Base-by-base conservation (phyloP, 2,797 vertebrate genomes). In the Oreochromis grahami region DNA sequence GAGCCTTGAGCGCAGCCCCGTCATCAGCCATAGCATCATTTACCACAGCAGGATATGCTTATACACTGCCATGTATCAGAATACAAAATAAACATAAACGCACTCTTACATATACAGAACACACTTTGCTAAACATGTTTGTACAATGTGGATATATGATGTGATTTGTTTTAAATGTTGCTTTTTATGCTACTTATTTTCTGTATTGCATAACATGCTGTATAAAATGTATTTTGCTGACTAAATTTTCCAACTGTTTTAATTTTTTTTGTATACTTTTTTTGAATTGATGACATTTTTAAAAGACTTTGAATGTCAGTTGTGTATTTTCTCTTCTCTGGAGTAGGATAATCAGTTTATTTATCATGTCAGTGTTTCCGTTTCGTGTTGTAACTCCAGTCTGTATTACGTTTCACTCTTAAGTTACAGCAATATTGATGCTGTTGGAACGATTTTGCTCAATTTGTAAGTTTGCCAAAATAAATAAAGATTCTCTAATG, bases 1-100 rank as follows among this genome's bases (percentile, higher is more conserved):
- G 96, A 98, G 90, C 98, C 98, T 92, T 98, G 92, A 97, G 84
- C 11, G 68, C 10, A 74, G 43, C 50, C 45, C 7, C 68, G 6
- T 11, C 48, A 26, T 17, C 53, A 74, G 72, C 43, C 34, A 55
- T 7, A 21, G 58, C 43, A 56, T 80, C 85, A 78, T n/a, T 74
- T 65, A 26, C 80, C 53, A 79, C 72, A 86, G 21, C 14, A 63
- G 26, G 80, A 77, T 85, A 80, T 41, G 78, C 74, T 77, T 78
- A 78, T 45, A 85, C 76, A 84, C 84, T 80, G 78, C 77, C 78
- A 76, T 15, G 51, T 78, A 86, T 80, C 55, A 53, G 89, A 77
- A 81, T 36, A 52, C 79, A 79, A 50, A 58, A 6, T 32, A 77
- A 55, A 80, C 72, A 52, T 17, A 72, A 7, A 45, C 26, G 43